phyloP scores from a whole-genome alignment of 2,797 vertebrate genomes.

The Heteromormyrus szaboi region DNA sequence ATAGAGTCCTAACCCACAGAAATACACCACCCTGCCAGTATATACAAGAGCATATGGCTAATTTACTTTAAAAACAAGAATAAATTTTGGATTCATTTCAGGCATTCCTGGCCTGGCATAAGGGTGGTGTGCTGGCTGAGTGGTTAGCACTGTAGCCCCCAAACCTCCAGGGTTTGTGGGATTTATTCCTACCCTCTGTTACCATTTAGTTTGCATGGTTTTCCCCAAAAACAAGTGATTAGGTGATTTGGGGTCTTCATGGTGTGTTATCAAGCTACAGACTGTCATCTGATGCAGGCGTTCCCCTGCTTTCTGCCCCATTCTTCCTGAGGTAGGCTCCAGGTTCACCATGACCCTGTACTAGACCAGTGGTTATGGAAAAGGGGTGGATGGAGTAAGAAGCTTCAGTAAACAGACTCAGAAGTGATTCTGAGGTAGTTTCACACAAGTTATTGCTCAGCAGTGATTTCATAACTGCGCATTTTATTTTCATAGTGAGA shows the following conservation, averaged over 20 bases:
- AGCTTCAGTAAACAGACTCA: not conserved
- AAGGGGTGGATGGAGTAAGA: not conserved
- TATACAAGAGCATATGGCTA: not conserved
- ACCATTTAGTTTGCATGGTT: not conserved
- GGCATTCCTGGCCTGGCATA: not conserved
- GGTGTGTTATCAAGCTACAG: not conserved
- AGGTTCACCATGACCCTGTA: not conserved
- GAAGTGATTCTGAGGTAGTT: not conserved
- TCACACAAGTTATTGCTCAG: not conserved
- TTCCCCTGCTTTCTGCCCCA: not conserved
- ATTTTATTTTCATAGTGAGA: not conserved
- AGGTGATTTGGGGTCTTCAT: not conserved
- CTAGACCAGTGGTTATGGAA: not conserved
- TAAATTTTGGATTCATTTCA: not conserved
- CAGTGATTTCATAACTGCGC: not conserved
- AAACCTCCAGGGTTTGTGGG: not conserved
- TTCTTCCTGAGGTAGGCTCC: not conserved
- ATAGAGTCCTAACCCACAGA: not conserved
- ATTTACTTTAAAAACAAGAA: conserved; percentile 4
- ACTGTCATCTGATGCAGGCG: not conserved
- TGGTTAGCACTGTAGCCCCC: not conserved
- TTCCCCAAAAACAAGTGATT: not conserved
- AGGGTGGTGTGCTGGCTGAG: not conserved
- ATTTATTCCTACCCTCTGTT: not conserved
- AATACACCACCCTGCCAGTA: not conserved